Evolutionary conservation across 2,888 invertebrate species (phyloP), one percentile per base, ranked within the genome.

Genomic region (Neria commutata): DNA sequence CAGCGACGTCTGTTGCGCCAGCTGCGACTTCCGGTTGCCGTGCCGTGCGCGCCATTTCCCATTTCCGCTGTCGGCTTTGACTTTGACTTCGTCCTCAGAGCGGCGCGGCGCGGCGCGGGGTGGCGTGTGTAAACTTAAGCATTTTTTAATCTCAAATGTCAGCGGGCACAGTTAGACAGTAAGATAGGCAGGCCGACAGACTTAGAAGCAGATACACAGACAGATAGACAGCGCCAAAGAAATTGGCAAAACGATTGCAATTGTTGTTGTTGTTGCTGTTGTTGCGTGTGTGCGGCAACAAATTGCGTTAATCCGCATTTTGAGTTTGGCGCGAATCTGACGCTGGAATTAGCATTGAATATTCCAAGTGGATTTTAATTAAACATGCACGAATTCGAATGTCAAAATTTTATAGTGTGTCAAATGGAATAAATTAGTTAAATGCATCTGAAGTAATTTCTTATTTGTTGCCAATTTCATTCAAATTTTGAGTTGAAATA

Each of bases 131-230:
- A 46, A 46, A 46, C 46, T 46, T 46, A 46, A 46, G 24, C 21
- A 21, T 63, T 64, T 64, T 64, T 64, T 64, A 64, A 64, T 64
- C 58, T 64, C 57, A 60, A 63, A 14, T n/a, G 16, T n/a, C 37
- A n/a, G 37, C 37, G 6, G 29, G 6, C 29, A 29, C 6, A 11
- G 29, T 29, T 29, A 6, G 29, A 8, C 11, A 29, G 6, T 29
- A 29, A 29, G 6, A 29, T 8, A 29, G 29, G 29, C 6, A 29
- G 11, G 11, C 11, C 6, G 29, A 29, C 6, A 6, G 29, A 6
- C 29, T 8, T 29, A 8, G 11, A 11, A 8, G 11, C 11, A 29
- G 11, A 29, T 8, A 29, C 29, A 29, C 6, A 29, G 11, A 29
- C 29, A 29, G 29, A 8, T 29, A 29, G 6, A 8, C 11, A 29